Base-by-base conservation (phyloP, 2,888 invertebrate species). In the Xestoiulus laeticollis region DNA sequence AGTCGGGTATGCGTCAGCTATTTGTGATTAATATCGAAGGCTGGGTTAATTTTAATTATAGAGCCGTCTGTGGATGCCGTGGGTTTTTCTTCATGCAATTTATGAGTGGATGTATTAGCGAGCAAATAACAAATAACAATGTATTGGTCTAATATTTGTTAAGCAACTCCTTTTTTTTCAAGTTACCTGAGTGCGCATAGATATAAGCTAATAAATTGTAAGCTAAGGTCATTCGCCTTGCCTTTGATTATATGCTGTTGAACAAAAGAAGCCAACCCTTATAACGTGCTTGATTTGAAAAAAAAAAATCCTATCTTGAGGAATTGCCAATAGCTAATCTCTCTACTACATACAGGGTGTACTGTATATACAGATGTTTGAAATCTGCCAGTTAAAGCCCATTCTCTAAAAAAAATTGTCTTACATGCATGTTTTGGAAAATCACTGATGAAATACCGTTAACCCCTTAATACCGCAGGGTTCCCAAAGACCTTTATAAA, bases 161-260 rank as follows among this genome's bases (percentile, higher is more conserved):
- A 59, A 59, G 59, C 59, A 59, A 59, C 59, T 59, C 48, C 48
- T 48, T 48, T 48, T 59, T 59, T 59, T 48, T 5, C 0, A 48
- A 59, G n/a, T 59, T 59, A 59, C 59, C n/a, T 59, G 59, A 59
- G 59, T 59, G 59, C 59, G 59, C 59, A n/a, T 59, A 8, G 59
- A 59, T 59, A 59, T 59, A 59, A 59, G 59, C 59, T 59, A 59
- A 59, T 59, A 59, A 59, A 59, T 59, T 59, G 59, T n/a, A n/a
- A 59, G 8, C 59, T n/a, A n/a, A n/a, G 59, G 59, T 59, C 59
- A 59, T 59, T 59, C 59, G 59, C 59, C 59, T 59, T 59, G 59
- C n/a, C 19, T 59, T 59, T 59, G 59, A 59, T 59, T 59, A 59
- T 59, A 59, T 59, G 59, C 59, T 59, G 59, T 59, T 59, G 59